phyloP scores from a whole-genome alignment of 2,888 invertebrate genomes.

The Mythimna ferrago region DNA sequence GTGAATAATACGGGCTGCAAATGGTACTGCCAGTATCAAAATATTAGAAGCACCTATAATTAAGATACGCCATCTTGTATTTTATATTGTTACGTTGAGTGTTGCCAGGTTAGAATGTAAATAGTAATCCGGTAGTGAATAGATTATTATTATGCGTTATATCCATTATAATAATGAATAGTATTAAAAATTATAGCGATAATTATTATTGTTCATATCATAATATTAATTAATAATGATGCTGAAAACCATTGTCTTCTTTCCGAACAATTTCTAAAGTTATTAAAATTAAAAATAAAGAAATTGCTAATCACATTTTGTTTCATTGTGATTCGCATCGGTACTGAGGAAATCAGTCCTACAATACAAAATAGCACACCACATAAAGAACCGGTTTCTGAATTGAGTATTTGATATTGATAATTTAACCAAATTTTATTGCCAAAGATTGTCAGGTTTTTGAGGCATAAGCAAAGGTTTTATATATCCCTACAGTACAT shows the following conservation, averaged over 20 bases:
- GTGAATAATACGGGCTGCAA: not conserved
- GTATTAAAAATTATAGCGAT: conserved; percentile 86
- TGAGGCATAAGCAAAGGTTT: too few relatives aligned
- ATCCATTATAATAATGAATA: conserved; percentile 87
- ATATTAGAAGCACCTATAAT: conserved; percentile 75
- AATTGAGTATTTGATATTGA: too few relatives aligned
- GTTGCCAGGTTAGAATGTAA: conserved; percentile 80
- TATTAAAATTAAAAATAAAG: conserved; percentile 91
- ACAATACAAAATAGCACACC: too few relatives aligned
- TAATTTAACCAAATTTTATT: too few relatives aligned
- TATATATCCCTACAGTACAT: too few relatives aligned
- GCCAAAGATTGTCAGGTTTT: too few relatives aligned
- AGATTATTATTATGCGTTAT: conserved; percentile 86
- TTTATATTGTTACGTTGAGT: conserved; percentile 82
- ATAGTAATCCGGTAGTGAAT: conserved; percentile 82
- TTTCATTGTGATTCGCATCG: conserved; percentile 72
- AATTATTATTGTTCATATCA: conserved; percentile 93
- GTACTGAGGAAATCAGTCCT: too few relatives aligned
- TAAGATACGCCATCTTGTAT: conserved; percentile 70
- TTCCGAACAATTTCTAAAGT: conserved; percentile 95
- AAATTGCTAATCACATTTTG: conserved; percentile 88
- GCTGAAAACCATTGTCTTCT: conserved; percentile 92
- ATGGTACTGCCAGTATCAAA: conserved; percentile 47
- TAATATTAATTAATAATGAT: conserved; percentile 91
- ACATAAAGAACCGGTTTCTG: too few relatives aligned